Conservation (phyloP, 2,888 invertebrate species). For the Parnassius mnemosyne region DNA sequence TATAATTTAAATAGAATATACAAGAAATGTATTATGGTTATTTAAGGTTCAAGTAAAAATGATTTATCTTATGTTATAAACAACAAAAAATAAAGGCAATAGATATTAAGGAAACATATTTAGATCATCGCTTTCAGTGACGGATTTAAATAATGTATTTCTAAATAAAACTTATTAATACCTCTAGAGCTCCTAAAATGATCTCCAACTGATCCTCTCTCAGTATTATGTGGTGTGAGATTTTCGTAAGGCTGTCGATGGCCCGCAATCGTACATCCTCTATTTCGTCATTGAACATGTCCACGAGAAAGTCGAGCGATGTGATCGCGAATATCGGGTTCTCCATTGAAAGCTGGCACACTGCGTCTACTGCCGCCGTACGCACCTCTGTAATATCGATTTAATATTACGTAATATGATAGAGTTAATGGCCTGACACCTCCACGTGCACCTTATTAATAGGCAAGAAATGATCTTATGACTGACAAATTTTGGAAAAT, state of each 20-base stretch:
- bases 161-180: slow-evolving; percentile 33
- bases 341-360: slow-evolving; percentile 92
- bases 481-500: no score
- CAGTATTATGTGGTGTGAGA: slow-evolving; percentile 92
- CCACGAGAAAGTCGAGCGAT: slow-evolving; percentile 96
- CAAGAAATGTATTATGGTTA: background rate
- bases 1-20: background rate
- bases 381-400: slow-evolving; percentile 86
- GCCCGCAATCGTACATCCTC: slow-evolving; percentile 97
- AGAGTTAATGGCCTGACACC: no score
- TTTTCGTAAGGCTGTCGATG: slow-evolving; percentile 94
- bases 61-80: no score
- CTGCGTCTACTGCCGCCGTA: slow-evolving; percentile 95
- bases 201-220: slow-evolving; percentile 98
- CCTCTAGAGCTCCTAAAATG: slow-evolving; percentile 96
- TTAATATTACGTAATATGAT: no score
- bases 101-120: no score
- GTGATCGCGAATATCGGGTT: slow-evolving; percentile 92
- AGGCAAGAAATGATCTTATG: no score
- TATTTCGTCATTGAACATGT: slow-evolving; percentile 99
- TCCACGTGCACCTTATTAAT: no score
- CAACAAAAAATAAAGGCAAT: no score
- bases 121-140: no score
- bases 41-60: no score
- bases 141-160: no score